Base-by-base conservation (phyloP, 2,113 vertebrate genomes). In the Blennius ocellaris region DNA sequence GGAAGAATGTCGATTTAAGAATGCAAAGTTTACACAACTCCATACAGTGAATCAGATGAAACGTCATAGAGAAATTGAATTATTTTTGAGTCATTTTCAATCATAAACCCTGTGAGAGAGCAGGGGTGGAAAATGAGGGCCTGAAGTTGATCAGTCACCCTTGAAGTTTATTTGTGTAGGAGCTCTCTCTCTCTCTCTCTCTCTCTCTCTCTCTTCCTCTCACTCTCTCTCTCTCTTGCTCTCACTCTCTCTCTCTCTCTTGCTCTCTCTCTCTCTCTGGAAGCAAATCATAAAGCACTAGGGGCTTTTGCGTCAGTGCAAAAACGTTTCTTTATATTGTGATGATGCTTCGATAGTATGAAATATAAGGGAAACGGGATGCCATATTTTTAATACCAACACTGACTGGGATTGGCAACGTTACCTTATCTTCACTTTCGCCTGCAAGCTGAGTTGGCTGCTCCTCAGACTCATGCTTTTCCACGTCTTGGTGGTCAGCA, bases 71-170 rank as follows among this genome's bases (percentile, higher is more conserved):
- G 64, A 84, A 80, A 87, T 73, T 47, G 14, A 70, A 80, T 80
- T 90, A 82, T 85, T 89, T 84, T 45, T 30, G 87, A 84, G 81
- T 73, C 66, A 67, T 87, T 76, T 89, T 89, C 84, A 81, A 83
- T 87, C 88, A 87, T 62, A 41, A 74, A 36, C 15, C 70, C 63
- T 87, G 65, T 40, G 79, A 77, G 88, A 88, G 78, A 69, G 69
- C 71, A 30, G 30, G 17, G 57, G 41, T 65, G 66, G 36, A 53
- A 70, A 52, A 69, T 54, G 15, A 48, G 15, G 40, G 69, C 60
- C 49, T 17, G 58, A 58, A 81, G 86, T 82, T 84, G 83, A 90
- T 87, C 73, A 66, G 17, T 49, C 30, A 78, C 85, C 86, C 82
- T 91, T 89, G 86, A 85, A 81, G 66, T 86, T 77, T 84, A 80